Conservation (phyloP, 1,140 invertebrate species). For the Potamilus streckersoni region DNA sequence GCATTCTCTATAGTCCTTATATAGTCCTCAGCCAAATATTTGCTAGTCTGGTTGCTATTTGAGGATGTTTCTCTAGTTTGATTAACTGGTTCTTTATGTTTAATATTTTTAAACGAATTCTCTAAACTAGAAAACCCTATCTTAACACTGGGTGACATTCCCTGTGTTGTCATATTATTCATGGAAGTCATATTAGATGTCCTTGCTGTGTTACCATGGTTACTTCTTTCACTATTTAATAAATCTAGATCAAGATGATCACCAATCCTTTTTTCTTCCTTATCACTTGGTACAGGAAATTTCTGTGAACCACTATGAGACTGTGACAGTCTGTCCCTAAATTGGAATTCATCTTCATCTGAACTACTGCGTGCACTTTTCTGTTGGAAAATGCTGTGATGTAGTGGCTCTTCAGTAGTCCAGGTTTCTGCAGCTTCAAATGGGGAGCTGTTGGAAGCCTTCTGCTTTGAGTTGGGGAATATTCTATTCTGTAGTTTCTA, state of each 20-base stretch:
- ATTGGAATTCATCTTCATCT: constrained; percentile 46
- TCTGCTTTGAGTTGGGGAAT: too few species aligned
- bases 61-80: constrained; percentile 44
- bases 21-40: constrained; percentile 54
- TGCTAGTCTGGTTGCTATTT: constrained; percentile 26
- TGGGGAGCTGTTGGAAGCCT: too few species aligned
- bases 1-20: constrained; percentile 57
- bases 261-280: constrained; percentile 24
- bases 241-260: constrained; percentile 3
- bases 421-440: too few species aligned
- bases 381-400: constrained; percentile 59
- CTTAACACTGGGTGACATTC: constrained; percentile 55
- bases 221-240: constrained; percentile 9
- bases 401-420: too few species aligned
- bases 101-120: constrained; percentile 67
- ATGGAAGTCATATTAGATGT: constrained; percentile 41
- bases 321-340: constrained; percentile 40
- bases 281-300: constrained; percentile 26
- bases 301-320: constrained; percentile 17
- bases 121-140: constrained; percentile 60
- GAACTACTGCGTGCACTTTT: constrained; percentile 53
- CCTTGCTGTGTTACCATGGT: constrained; percentile 7
- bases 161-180: constrained; percentile 62
- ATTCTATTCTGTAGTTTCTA: too few species aligned
- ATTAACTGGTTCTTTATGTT: constrained; percentile 66